phyloP scores from a whole-genome alignment of 2,797 vertebrate genomes.

The Ctenopoma multispine region DNA sequence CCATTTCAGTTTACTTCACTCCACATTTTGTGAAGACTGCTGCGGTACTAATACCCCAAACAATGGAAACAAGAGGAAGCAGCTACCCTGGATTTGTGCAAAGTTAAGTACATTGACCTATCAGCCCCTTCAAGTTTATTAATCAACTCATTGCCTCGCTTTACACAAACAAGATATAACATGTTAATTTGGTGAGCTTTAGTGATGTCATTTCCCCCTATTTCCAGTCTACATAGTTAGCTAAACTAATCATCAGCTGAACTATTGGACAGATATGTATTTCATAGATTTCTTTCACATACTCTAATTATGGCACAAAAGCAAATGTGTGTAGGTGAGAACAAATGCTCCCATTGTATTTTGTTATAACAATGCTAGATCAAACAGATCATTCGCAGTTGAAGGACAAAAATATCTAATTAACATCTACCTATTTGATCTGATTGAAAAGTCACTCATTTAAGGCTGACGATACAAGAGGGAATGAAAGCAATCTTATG shows the following conservation, averaged over 20 bases:
- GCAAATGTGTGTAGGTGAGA: background rate
- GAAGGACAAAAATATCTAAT: conserved; percentile 38
- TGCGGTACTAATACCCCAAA: background rate
- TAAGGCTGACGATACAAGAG: conserved; percentile 27
- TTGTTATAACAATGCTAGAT: too few relatives aligned
- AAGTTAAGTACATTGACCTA: too few relatives aligned
- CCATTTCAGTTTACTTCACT: conserved; percentile 76
- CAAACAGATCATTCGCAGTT: too few relatives aligned
- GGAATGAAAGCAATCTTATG: conserved; percentile 24
- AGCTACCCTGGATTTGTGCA: too few relatives aligned
- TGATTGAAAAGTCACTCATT: conserved; percentile 46
- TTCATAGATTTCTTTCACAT: background rate
- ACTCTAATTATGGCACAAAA: background rate
- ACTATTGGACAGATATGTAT: background rate
- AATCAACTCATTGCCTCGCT: too few relatives aligned
- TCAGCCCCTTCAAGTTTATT: too few relatives aligned
- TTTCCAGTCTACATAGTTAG: too few relatives aligned
- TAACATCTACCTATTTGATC: conserved; percentile 30
- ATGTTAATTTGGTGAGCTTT: background rate
- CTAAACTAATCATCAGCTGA: background rate
- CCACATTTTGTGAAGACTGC: conserved; percentile 12
- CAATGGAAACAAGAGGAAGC: background rate
- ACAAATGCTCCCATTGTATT: conserved; percentile 11
- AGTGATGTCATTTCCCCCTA: background rate
- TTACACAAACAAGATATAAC: background rate